Evolutionary conservation across 2,797 vertebrate genomes (phyloP).

Genomic region (Acipenser ruthenus): DNA sequence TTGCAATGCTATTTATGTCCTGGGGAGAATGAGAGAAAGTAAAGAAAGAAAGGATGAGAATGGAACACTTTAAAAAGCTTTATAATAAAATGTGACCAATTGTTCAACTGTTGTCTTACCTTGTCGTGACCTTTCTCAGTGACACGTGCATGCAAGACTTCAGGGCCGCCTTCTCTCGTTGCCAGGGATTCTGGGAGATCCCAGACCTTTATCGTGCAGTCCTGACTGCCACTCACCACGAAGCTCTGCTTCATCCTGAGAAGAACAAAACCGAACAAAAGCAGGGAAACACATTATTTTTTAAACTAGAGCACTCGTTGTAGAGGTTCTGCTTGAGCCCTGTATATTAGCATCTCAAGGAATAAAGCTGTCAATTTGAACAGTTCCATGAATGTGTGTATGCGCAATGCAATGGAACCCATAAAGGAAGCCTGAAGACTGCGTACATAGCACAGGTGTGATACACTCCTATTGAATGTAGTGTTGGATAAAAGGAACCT

Average conservation of each 20-base stretch:
- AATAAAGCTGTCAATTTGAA: too few relatives aligned
- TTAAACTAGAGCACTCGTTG: too few relatives aligned
- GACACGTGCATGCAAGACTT: conserved; percentile 51
- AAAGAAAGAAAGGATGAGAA: not conserved
- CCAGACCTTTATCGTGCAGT: conserved; percentile 92
- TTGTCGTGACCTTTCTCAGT: conserved; percentile 84
- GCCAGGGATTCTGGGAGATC: conserved; percentile 59
- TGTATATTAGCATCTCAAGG: too few relatives aligned
- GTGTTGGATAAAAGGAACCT: too few relatives aligned
- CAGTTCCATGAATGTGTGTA: too few relatives aligned
- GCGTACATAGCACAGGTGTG: too few relatives aligned
- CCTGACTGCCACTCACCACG: conserved; percentile 85
- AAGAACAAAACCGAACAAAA: not conserved
- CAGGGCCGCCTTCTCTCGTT: conserved; percentile 26
- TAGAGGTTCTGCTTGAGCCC: too few relatives aligned
- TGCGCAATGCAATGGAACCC: too few relatives aligned
- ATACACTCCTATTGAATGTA: too few relatives aligned
- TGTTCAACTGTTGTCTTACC: conserved; percentile 38
- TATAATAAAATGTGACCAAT: not conserved
- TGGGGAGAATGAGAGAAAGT: conserved; percentile 25
- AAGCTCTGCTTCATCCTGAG: conserved; percentile 75
- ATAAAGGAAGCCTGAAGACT: too few relatives aligned
- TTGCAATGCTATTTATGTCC: conserved; percentile 85
- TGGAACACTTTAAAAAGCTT: not conserved
- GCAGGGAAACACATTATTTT: too few relatives aligned